phyloP scores from a whole-genome alignment of 53 echinoderm and acorn worm species.

The Crossaster papposus region DNA sequence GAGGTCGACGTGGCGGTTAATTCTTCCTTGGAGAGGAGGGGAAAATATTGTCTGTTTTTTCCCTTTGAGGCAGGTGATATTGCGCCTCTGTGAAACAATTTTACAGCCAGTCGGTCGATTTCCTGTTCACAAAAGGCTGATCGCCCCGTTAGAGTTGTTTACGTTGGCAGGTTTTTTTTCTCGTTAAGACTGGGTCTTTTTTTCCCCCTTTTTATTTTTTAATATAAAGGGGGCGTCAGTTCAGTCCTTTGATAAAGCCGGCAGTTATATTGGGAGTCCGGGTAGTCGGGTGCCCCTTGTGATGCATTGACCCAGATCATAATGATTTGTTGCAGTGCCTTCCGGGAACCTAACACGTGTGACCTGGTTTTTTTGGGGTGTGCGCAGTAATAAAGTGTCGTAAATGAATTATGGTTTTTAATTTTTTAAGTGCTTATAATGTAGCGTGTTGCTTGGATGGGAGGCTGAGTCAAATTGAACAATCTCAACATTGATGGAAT shows the following conservation, averaged over 20 bases:
- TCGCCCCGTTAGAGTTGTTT: background rate
- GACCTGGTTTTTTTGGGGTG: background rate
- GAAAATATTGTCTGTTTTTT: background rate
- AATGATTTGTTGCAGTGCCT: background rate
- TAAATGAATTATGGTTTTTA: background rate
- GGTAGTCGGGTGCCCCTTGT: slow-evolving; percentile 1
- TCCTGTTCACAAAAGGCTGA: slow-evolving; percentile 10
- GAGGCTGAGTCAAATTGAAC: no score
- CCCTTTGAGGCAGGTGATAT: slow-evolving; percentile 20
- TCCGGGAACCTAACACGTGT: background rate
- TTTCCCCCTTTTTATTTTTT: background rate
- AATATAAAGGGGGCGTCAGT: background rate
- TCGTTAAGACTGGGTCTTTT: background rate
- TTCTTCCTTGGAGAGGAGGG: background rate
- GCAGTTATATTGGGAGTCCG: background rate
- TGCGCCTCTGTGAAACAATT: slow-evolving; percentile 30
- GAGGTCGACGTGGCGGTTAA: background rate
- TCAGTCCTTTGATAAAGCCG: background rate
- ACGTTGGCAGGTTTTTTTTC: background rate
- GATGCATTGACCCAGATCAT: background rate
- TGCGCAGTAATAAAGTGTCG: background rate
- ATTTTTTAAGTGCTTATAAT: background rate
- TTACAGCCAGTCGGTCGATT: slow-evolving; percentile 30
- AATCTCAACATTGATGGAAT: no score
- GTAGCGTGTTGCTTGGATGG: background rate